These are phyloP conservation scores for Lepilemur ruficaudatus DNA, from an alignment of 2,797 vertebrate genomes.

Conservation along the genomic window DNA sequence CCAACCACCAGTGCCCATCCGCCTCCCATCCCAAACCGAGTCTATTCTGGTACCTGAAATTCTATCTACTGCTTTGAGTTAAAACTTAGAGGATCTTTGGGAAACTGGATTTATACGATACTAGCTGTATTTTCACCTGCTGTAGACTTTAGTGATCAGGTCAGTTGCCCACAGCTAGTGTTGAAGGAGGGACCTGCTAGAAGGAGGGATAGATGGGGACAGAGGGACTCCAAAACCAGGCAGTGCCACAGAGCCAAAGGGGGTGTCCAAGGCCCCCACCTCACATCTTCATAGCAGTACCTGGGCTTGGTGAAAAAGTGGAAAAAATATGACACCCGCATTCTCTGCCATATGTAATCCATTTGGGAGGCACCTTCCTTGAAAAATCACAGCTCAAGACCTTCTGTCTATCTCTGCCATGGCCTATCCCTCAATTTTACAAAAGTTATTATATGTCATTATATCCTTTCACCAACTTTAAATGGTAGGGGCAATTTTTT, in stretches of 20 bases:
- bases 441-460: neutral
- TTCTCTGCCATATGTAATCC: neutral
- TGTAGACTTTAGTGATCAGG: neutral
- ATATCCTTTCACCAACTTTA: neutral
- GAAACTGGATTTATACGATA: neutral
- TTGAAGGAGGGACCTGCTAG: neutral
- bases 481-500: neutral
- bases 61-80: neutral
- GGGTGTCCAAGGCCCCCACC: accelerated
- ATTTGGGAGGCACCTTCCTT: too few relatives aligned
- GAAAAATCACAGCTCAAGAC: neutral
- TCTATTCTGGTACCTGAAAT: neutral
- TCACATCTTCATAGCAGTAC: accelerated
- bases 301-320: neutral
- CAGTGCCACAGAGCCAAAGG: neutral
- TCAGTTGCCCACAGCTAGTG: neutral
- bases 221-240: neutral
- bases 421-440: neutral
- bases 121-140: neutral
- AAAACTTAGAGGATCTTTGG: neutral
- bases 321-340: accelerated
- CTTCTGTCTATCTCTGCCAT: neutral
- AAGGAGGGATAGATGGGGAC: neutral
- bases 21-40: neutral
- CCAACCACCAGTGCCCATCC: neutral